Conservation (phyloP, 2,113 vertebrate genomes). For the Vulpes lagopus region DNA sequence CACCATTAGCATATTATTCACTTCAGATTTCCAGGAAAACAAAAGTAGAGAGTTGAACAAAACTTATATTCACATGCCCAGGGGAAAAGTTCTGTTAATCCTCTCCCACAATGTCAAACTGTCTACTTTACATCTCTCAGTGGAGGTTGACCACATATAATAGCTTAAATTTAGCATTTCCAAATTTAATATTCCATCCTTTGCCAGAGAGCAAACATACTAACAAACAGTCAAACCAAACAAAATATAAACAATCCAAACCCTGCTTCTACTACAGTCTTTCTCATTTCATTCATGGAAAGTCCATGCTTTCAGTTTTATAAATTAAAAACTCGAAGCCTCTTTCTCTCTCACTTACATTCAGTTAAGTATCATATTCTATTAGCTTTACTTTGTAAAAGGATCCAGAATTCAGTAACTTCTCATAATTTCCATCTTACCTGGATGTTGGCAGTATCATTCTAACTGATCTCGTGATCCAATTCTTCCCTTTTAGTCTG, state of each 20-base stretch:
- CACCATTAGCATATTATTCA: not conserved
- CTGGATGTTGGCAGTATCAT: not conserved
- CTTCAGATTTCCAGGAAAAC: not conserved
- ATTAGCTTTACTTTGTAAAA: not conserved
- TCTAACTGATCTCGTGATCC: not conserved
- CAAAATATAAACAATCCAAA: not conserved
- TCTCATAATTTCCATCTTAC: not conserved
- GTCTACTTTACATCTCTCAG: not conserved
- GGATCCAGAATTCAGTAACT: not conserved
- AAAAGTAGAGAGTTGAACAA: not conserved
- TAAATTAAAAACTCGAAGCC: not conserved
- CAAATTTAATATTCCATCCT: not conserved
- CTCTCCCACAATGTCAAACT: not conserved
- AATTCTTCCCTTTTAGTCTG: not conserved
- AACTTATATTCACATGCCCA: not conserved
- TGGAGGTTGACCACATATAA: not conserved
- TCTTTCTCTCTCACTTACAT: not conserved
- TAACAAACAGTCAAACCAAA: not conserved
- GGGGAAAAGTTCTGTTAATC: not conserved
- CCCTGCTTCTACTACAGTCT: not conserved
- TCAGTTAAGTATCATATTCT: not conserved
- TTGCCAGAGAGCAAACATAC: not conserved
- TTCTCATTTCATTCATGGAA: not conserved
- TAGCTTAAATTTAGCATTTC: not conserved
- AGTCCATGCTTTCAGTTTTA: not conserved